Evolutionary conservation across 2,797 vertebrate genomes (phyloP).

Genomic region (Labroides dimidiatus): DNA sequence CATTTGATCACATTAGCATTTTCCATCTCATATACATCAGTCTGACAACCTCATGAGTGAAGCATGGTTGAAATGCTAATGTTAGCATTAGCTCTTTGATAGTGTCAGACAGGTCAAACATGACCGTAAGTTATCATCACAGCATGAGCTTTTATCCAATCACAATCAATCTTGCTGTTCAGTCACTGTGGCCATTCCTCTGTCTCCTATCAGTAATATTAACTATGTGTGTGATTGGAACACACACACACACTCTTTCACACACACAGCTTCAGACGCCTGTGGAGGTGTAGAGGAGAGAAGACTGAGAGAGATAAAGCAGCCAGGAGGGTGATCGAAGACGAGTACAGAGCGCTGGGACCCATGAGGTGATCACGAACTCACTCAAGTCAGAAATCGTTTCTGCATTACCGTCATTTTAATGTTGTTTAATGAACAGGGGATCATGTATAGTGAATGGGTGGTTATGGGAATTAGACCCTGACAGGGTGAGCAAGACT

Average conservation of each 20-base stretch:
- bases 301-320: slow-evolving; percentile 82
- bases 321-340: slow-evolving; percentile 83
- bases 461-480: too few species aligned
- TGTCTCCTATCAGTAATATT: neutral
- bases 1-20: too few species aligned
- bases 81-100: slow-evolving; percentile 23
- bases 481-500: too few species aligned
- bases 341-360: slow-evolving; percentile 89
- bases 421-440: too few species aligned
- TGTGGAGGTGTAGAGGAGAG: slow-evolving; percentile 82
- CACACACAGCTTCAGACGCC: slow-evolving; percentile 82
- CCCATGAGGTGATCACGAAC: slow-evolving; percentile 83
- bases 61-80: slow-evolving; percentile 15
- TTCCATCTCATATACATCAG: too few species aligned
- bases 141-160: slow-evolving; percentile 16
- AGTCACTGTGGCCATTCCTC: neutral
- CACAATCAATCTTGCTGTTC: neutral
- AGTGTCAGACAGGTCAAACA: slow-evolving; percentile 40
- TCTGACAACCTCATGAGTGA: too few species aligned
- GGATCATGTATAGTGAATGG: too few species aligned
- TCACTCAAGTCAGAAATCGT: neutral
- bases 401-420: too few species aligned
- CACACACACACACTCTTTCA: neutral
- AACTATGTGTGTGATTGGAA: neutral
- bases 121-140: neutral